Evolutionary conservation across 2,113 vertebrate species (phyloP).

Genomic region (Syrmaticus mikado): DNA sequence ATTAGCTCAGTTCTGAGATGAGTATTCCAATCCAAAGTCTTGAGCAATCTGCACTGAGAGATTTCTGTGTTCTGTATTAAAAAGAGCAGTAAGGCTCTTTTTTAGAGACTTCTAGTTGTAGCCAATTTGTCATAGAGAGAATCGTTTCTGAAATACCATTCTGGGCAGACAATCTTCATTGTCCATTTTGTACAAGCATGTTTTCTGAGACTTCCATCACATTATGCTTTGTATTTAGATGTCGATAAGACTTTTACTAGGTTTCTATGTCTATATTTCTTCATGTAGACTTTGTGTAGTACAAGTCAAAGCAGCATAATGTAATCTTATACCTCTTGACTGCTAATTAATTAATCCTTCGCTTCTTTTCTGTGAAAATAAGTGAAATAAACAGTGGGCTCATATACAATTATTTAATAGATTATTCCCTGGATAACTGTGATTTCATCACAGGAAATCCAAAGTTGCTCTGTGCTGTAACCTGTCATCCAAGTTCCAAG

Average conservation of each 20-base stretch:
- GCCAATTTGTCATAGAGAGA: background rate
- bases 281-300: fast-evolving
- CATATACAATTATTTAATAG: background rate
- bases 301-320: background rate
- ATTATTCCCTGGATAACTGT: background rate
- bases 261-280: background rate
- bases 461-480: background rate
- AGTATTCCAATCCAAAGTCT: background rate
- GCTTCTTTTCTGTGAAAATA: background rate
- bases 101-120: background rate
- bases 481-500: background rate
- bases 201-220: background rate
- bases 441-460: background rate
- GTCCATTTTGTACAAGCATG: background rate
- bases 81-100: background rate
- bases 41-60: background rate
- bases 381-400: background rate
- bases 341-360: background rate
- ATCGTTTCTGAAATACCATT: background rate
- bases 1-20: background rate
- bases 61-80: background rate
- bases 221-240: background rate
- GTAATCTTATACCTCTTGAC: background rate
- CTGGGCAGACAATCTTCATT: background rate
- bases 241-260: background rate